Percentiles rank a stretch among this genome's conserved stretches.
Evolutionary conservation across 1,140 invertebrate species (phyloP).

Genomic region (Daktulosphaira vitifoliae): DNA sequence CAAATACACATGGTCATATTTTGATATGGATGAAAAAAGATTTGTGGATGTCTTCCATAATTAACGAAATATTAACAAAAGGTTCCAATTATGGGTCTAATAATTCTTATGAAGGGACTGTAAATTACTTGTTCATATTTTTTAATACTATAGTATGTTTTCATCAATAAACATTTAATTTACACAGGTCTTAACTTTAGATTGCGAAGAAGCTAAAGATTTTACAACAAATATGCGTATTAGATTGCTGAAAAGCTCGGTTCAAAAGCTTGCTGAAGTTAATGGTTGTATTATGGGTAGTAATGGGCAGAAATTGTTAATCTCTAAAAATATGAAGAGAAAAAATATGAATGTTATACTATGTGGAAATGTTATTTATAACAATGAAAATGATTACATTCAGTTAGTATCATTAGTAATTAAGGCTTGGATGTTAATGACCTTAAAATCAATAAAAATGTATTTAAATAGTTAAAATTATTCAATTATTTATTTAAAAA

Average conservation of each 20-base stretch:
- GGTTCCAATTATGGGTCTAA: constrained; percentile 2
- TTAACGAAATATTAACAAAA: background rate
- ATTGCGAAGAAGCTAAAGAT: background rate
- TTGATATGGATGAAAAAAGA: constrained; percentile 23
- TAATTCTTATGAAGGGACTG: background rate
- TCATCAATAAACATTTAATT: background rate
- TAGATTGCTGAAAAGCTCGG: background rate
- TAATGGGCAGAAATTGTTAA: background rate
- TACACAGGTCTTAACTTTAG: background rate
- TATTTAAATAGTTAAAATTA: too few relatives aligned
- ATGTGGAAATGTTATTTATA: constrained; percentile 8
- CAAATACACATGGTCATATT: background rate
- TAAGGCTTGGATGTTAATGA: too few relatives aligned
- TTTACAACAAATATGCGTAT: background rate
- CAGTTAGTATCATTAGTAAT: constrained; percentile 12
- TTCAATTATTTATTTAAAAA: too few relatives aligned
- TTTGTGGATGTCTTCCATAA: background rate
- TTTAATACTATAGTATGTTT: background rate
- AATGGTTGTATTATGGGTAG: background rate
- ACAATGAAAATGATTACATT: background rate
- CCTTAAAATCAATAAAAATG: too few relatives aligned
- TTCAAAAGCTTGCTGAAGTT: constrained; percentile 3
- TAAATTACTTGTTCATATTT: background rate
- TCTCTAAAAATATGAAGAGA: background rate
- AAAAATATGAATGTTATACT: background rate